Evolutionary conservation across 2,113 vertebrate species (phyloP).

Genomic region (Benitochromis conjunctus): DNA sequence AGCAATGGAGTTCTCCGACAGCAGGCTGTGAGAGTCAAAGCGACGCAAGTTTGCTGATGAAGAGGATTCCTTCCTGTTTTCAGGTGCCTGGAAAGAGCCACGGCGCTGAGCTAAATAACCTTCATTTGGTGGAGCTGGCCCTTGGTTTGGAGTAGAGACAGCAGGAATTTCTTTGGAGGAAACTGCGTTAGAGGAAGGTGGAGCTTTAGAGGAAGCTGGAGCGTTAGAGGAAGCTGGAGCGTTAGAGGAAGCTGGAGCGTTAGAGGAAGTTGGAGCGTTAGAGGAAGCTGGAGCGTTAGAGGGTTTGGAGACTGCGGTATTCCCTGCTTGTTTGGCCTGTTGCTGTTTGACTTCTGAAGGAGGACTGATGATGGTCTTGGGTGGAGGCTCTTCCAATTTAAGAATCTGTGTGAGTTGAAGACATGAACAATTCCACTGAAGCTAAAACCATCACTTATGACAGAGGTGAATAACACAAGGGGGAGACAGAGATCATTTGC

Average conservation of each 20-base stretch:
- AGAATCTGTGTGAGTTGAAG: slow-evolving; percentile 76
- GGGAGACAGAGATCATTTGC: background rate
- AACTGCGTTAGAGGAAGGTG: background rate
- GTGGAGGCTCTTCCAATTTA: slow-evolving; percentile 76
- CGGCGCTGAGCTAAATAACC: background rate
- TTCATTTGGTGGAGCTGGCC: background rate
- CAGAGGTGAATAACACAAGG: accelerated
- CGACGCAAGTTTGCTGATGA: background rate
- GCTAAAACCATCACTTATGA: background rate
- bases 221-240: background rate
- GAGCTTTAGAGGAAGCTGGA: background rate
- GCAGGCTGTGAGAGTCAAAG: slow-evolving; percentile 79
- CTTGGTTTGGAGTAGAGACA: background rate
- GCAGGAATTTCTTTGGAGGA: background rate
- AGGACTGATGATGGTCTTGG: slow-evolving; percentile 42
- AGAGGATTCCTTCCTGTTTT: background rate
- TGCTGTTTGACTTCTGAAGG: background rate
- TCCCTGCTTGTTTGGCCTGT: background rate
- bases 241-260: background rate
- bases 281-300: background rate
- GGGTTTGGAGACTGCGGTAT: background rate
- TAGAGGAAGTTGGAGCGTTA: background rate
- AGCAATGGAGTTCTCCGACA: slow-evolving; percentile 85
- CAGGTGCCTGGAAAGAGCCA: background rate
- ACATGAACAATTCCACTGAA: background rate